Conservation (phyloP, 2,888 invertebrate genomes). For the Pristionchus fissidentatus region DNA sequence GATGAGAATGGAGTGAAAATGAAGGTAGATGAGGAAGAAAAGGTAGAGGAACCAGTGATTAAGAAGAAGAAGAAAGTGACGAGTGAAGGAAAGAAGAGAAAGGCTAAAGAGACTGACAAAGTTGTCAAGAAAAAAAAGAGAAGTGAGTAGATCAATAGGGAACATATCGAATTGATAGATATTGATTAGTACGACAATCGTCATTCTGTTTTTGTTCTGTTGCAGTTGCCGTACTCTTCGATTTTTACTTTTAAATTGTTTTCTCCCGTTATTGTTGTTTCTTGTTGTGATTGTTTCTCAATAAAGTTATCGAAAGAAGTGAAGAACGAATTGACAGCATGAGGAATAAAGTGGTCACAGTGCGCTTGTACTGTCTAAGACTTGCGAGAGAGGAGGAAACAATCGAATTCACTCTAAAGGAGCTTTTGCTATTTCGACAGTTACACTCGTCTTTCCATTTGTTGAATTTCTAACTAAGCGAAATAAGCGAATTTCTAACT, state of each 20-base stretch:
- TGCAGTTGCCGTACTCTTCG: too few species aligned
- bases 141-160: neutral
- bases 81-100: neutral
- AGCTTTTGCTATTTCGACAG: neutral
- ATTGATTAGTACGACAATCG: too few species aligned
- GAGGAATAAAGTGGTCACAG: constrained; percentile 17
- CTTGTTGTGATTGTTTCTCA: constrained; percentile 2
- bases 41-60: neutral
- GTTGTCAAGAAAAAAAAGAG: neutral
- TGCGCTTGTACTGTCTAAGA: neutral
- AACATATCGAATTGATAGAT: too few species aligned
- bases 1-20: neutral
- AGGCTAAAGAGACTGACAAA: neutral
- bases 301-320: neutral
- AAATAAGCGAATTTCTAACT: neutral
- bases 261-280: constrained; percentile 22
- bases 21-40: constrained; percentile 12
- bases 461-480: neutral
- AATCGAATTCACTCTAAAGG: too few species aligned
- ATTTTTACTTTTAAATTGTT: too few species aligned
- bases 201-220: too few species aligned
- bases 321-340: neutral
- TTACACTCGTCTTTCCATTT: neutral
- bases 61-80: neutral
- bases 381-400: neutral